Conservation (phyloP, 2,888 invertebrate genomes). For the Mythimna loreyi region DNA sequence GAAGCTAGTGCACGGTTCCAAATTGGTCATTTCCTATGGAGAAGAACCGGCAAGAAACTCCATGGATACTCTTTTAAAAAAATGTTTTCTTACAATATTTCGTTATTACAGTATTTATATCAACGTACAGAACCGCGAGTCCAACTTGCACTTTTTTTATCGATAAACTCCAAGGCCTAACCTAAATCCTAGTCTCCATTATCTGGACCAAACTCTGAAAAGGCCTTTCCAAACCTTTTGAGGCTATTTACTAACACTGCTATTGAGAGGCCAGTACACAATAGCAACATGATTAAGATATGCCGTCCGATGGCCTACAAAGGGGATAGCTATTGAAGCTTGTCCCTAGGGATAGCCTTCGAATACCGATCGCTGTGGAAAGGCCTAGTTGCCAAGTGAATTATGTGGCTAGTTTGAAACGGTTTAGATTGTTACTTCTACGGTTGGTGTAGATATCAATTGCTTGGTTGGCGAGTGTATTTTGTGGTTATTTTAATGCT, state of each 20-base stretch:
- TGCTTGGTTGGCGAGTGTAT: neutral
- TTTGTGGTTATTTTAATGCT: too few species aligned
- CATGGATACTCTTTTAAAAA: too few species aligned
- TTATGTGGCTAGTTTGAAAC: neutral
- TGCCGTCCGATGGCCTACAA: neutral
- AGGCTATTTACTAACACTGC: neutral
- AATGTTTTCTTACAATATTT: too few species aligned
- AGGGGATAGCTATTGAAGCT: constrained; percentile 1
- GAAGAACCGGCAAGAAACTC: too few species aligned
- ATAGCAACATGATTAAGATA: constrained; percentile 10
- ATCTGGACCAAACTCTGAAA: neutral
- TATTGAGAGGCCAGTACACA: neutral
- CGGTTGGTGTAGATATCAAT: neutral
- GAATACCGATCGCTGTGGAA: constrained; percentile 13
- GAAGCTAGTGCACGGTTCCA: too few species aligned
- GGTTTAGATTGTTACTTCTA: neutral
- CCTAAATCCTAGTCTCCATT: neutral
- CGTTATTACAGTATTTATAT: too few species aligned
- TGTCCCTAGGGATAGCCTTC: neutral
- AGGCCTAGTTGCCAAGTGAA: neutral
- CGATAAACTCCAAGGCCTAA: neutral
- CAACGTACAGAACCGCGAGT: too few species aligned
- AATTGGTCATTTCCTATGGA: too few species aligned
- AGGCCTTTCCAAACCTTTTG: neutral
- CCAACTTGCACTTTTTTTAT: too few species aligned